Evolutionary conservation across 2,888 invertebrate genomes (phyloP).

Genomic region (Trachelus tabidus): DNA sequence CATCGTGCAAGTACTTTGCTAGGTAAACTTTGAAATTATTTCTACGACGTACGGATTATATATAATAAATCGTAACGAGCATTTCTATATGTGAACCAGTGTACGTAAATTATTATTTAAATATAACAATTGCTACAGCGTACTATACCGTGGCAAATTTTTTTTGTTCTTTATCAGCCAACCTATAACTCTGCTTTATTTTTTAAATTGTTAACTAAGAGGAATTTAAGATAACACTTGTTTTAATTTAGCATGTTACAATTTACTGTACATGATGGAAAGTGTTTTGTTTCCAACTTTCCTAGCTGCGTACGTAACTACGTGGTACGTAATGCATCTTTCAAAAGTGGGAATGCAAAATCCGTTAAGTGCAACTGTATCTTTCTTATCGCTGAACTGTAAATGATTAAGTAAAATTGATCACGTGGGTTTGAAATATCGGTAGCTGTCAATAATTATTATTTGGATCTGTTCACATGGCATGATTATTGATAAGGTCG

Average conservation of each 20-base stretch:
- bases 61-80: constrained; percentile 14
- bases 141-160: no score
- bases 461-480: neutral
- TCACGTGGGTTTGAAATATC: neutral
- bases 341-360: neutral
- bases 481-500: no score
- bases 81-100: constrained; percentile 37
- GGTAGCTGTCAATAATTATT: neutral
- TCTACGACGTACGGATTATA: neutral
- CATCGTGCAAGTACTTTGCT: neutral
- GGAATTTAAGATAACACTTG: no score
- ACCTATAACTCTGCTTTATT: no score
- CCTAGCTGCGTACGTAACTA: neutral
- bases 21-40: neutral
- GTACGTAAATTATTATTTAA: constrained; percentile 42
- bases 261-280: neutral
- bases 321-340: neutral
- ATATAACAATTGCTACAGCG: neutral
- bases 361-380: neutral
- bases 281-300: neutral
- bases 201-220: no score
- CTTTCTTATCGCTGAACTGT: neutral
- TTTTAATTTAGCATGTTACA: no score
- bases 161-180: no score
- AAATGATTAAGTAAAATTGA: neutral